These are phyloP conservation scores for Drosophila repleta DNA, from an alignment of 1,140 invertebrate species.

Conservation along the genomic window DNA sequence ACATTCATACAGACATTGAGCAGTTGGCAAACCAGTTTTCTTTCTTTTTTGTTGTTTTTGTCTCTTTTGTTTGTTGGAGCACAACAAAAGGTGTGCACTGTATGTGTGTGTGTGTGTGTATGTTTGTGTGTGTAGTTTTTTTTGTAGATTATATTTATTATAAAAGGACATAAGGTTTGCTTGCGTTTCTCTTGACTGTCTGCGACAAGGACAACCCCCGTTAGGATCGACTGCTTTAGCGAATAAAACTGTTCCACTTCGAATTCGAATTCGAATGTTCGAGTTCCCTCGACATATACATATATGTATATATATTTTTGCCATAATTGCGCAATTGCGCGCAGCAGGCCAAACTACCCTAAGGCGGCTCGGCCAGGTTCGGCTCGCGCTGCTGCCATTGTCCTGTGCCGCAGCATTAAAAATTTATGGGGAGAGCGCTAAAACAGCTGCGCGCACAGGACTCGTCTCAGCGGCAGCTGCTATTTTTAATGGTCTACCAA, in stretches of 20 bases:
- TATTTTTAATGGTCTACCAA: constrained; percentile 58
- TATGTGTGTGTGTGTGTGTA: constrained; percentile 29
- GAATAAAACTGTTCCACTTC: constrained; percentile 56
- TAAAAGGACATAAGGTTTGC: constrained; percentile 21
- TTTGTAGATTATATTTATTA: constrained; percentile 17
- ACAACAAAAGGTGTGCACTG: constrained; percentile 64
- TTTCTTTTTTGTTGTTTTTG: constrained; percentile 30
- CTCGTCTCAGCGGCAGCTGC: constrained; percentile 62
- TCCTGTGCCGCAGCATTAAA: constrained; percentile 61
- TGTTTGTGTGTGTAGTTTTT: constrained; percentile 37
- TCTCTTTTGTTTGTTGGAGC: constrained; percentile 46
- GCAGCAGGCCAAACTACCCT: constrained; percentile 51
- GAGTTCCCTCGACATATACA: too few species aligned
- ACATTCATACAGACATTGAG: constrained; percentile 9
- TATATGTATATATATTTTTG: too few species aligned
- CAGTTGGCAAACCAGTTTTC: constrained; percentile 79
- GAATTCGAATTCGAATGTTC: constrained; percentile 33
- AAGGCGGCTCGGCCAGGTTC: neutral
- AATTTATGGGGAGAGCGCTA: constrained; percentile 12
- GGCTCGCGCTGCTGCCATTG: constrained; percentile 37
- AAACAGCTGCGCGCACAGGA: constrained; percentile 74
- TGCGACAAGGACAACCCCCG: constrained; percentile 65
- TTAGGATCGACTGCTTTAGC: constrained; percentile 46
- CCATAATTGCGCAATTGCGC: constrained; percentile 76
- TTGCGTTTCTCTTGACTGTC: constrained; percentile 33